Evolutionary conservation across 2,888 invertebrate genomes (phyloP).

Genomic region (Beris chalybata): DNA sequence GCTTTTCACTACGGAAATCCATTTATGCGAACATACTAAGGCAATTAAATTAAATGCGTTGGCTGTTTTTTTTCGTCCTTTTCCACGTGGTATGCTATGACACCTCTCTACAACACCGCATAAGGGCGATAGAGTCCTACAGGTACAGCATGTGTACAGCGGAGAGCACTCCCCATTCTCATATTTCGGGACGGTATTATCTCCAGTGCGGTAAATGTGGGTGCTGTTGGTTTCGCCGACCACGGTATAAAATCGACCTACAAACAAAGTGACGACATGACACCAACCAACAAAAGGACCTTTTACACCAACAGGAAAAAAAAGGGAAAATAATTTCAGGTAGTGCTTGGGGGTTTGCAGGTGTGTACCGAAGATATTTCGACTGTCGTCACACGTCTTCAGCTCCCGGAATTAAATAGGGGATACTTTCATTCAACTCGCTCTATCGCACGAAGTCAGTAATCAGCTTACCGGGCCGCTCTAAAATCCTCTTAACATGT

Average conservation of each 20-base stretch:
- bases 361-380: not conserved
- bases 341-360: no score
- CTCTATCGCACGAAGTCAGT: constrained; percentile 11
- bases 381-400: not conserved
- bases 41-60: constrained; percentile 40
- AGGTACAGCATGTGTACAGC: not conserved
- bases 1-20: constrained; percentile 31
- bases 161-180: no score
- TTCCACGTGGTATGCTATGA: constrained; percentile 9
- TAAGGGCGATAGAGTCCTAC: not conserved
- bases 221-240: no score
- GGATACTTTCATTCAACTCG: not conserved
- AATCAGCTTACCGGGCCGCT: constrained; percentile 24
- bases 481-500: constrained; percentile 20
- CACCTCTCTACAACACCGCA: constrained; percentile 3
- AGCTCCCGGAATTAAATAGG: not conserved
- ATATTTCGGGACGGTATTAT: not conserved
- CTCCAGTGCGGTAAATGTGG: no score
- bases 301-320: constrained; percentile 1
- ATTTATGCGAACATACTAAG: constrained; percentile 36
- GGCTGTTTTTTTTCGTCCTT: constrained; percentile 25
- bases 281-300: constrained; percentile 15
- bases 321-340: constrained; percentile 16
- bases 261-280: not conserved
- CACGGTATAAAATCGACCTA: no score